Conservation (phyloP, 2,888 invertebrate genomes). For the Iphiclides podalirius region DNA sequence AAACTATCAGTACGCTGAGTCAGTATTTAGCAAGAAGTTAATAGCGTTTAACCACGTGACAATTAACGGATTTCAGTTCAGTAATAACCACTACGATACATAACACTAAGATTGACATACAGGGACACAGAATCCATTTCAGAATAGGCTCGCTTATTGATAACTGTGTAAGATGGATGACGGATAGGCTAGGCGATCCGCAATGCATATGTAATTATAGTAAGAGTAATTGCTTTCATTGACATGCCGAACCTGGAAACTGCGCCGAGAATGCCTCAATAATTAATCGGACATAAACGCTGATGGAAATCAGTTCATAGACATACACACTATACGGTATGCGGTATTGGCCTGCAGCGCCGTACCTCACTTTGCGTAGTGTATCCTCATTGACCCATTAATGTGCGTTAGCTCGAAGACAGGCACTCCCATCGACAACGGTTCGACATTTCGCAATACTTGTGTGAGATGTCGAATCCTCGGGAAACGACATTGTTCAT, state of each 20-base stretch:
- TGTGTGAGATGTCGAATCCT: not conserved
- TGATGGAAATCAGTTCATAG: slow-evolving; percentile 50
- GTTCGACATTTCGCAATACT: slow-evolving; percentile 2
- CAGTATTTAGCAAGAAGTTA: too few species aligned
- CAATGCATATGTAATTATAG: slow-evolving; percentile 42
- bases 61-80: too few species aligned
- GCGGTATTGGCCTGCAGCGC: slow-evolving; percentile 11
- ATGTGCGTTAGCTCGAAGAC: slow-evolving; percentile 26
- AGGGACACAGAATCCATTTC: slow-evolving; percentile 29
- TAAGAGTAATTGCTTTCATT: slow-evolving; percentile 70
- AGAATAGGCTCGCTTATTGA: slow-evolving; percentile 47
- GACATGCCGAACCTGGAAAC: slow-evolving; percentile 59
- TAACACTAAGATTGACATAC: slow-evolving; percentile 5
- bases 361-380: slow-evolving; percentile 6
- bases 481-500: too few species aligned
- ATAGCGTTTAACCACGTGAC: too few species aligned
- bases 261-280: slow-evolving; percentile 61
- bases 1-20: too few species aligned
- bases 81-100: too few species aligned
- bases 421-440: slow-evolving; percentile 12
- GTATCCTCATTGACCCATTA: slow-evolving; percentile 17
- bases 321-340: slow-evolving; percentile 29
- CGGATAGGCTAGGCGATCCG: slow-evolving; percentile 31
- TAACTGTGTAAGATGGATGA: slow-evolving; percentile 37
- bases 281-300: slow-evolving; percentile 68